Evolutionary conservation across 2,797 vertebrate genomes (phyloP).

Genomic region (Lates japonicus): DNA sequence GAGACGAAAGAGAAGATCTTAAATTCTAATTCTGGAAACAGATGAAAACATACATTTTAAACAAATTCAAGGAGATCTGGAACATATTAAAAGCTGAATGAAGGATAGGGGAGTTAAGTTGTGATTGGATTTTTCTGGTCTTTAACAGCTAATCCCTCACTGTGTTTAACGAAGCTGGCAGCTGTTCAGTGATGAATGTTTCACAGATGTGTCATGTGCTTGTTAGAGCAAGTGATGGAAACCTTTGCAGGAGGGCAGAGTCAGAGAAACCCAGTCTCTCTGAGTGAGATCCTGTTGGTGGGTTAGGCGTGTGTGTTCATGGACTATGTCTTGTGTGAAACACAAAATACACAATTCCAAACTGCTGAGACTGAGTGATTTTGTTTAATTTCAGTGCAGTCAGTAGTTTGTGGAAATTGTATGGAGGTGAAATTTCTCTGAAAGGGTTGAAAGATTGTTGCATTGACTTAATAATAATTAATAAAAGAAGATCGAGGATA

Average conservation of each 20-base stretch:
- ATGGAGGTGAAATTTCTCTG: background rate
- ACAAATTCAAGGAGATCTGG: background rate
- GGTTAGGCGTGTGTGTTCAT: background rate
- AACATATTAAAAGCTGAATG: background rate
- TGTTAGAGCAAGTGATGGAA: constrained; percentile 5
- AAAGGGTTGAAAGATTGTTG: too few relatives aligned
- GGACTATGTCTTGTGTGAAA: background rate
- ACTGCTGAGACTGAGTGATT: background rate
- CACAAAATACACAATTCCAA: background rate
- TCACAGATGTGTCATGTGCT: constrained; percentile 52
- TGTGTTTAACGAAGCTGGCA: constrained; percentile 39
- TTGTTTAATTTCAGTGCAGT: background rate
- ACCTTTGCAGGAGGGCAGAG: background rate
- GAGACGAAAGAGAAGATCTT: background rate
- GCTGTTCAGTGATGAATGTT: constrained; percentile 36
- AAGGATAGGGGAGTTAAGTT: background rate
- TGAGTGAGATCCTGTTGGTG: background rate
- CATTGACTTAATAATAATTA: too few relatives aligned
- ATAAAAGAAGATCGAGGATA: too few relatives aligned
- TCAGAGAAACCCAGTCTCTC: background rate
- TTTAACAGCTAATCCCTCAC: constrained; percentile 12
- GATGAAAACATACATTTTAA: background rate
- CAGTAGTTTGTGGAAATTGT: background rate
- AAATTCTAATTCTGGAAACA: background rate
- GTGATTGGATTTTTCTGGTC: constrained; percentile 10